A percentile compares a stretch with the other conserved stretches of the same genome.
Evolutionary conservation across 2,797 vertebrate species (phyloP).

Genomic region (Stomatorhinus walkeri): DNA sequence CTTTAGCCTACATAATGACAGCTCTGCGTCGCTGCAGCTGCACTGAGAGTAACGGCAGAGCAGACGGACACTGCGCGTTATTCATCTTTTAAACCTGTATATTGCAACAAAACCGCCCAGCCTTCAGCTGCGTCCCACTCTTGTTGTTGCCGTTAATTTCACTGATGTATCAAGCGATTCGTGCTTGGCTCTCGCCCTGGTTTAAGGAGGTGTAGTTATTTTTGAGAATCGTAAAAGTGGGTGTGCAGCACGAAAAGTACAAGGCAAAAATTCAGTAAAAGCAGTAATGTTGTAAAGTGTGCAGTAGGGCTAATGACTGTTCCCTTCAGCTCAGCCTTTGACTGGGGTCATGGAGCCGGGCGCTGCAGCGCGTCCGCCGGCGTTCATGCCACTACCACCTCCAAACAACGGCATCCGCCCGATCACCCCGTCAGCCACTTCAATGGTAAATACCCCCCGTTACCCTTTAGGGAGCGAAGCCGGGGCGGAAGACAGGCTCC

Average conservation of each 20-base stretch:
- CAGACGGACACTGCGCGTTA: neutral
- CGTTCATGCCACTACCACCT: constrained; percentile 4
- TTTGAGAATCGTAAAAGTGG: neutral
- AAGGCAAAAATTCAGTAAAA: neutral
- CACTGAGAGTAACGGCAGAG: neutral
- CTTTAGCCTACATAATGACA: neutral
- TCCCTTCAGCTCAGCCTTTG: neutral
- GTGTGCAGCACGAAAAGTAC: neutral
- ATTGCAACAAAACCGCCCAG: neutral
- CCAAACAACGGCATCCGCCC: constrained; percentile 7
- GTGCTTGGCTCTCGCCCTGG: neutral
- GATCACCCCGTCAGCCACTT: constrained; percentile 22
- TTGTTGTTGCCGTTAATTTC: neutral
- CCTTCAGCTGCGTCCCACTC: neutral
- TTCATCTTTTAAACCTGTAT: neutral
- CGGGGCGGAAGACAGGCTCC: neutral
- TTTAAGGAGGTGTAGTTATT: neutral
- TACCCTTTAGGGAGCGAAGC: neutral
- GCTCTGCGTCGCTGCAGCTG: neutral
- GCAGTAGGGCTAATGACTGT: neutral
- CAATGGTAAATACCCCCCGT: constrained; percentile 27
- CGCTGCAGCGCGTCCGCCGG: constrained; percentile 16
- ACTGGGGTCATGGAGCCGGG: neutral
- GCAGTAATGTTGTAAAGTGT: neutral
- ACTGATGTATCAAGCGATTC: neutral